phyloP scores from a whole-genome alignment of 1,140 invertebrate genomes.

The Micrasema longulum region DNA sequence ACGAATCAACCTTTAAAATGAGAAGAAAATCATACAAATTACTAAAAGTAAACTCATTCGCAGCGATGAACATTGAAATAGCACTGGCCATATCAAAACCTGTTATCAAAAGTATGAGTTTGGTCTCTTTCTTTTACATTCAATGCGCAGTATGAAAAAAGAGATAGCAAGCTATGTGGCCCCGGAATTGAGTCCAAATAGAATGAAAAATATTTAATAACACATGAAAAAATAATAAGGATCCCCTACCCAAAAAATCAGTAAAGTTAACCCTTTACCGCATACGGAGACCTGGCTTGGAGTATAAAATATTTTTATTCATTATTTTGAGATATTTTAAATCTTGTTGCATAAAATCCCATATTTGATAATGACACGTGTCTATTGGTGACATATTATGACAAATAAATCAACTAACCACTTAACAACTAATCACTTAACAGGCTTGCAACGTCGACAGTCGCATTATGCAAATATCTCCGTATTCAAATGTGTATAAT shows the following conservation, averaged over 20 bases:
- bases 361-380: too few species aligned
- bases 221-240: constrained; percentile 17
- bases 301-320: too few species aligned
- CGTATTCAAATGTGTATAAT: too few species aligned
- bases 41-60: constrained; percentile 48
- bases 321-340: too few species aligned
- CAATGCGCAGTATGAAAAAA: constrained; percentile 12
- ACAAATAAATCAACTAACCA: too few species aligned
- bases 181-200: constrained; percentile 45
- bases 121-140: constrained; percentile 38
- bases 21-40: constrained; percentile 48
- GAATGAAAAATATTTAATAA: neutral
- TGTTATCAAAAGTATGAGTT: constrained; percentile 46
- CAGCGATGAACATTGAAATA: constrained; percentile 48
- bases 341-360: too few species aligned
- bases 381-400: too few species aligned
- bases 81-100: constrained; percentile 49
- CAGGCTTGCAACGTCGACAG: too few species aligned
- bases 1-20: constrained; percentile 44
- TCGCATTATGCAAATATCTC: too few species aligned
- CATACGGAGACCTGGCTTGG: too few species aligned
- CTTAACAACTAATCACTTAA: too few species aligned
- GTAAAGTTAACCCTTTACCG: too few species aligned
- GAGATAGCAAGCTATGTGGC: constrained; percentile 38
- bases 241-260: neutral